phyloP scores from a whole-genome alignment of 2,888 invertebrate genomes.

The Ophioninae sp. region DNA sequence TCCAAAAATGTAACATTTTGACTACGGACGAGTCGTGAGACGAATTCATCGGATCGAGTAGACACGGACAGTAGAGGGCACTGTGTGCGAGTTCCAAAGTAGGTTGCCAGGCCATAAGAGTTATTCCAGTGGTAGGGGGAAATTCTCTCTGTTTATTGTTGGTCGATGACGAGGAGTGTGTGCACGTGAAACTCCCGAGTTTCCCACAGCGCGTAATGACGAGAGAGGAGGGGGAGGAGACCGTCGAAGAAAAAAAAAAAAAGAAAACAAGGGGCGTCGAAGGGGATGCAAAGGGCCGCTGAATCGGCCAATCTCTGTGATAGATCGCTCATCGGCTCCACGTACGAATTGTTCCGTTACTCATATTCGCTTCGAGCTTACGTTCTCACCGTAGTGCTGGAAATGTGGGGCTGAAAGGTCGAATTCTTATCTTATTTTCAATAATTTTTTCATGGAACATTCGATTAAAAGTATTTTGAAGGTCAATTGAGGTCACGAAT shows the following conservation, averaged over 20 bases:
- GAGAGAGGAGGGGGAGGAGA: neutral
- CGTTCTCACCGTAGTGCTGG: no score
- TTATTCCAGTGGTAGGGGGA: constrained; percentile 42
- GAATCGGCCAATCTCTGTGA: constrained; percentile 27
- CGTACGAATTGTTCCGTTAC: no score
- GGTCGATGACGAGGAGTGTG: constrained; percentile 59
- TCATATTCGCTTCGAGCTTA: no score
- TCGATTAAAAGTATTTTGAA: no score
- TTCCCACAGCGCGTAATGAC: constrained; percentile 67
- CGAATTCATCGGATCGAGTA: constrained; percentile 11
- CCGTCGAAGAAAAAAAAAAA: constrained; percentile 7
- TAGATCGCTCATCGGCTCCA: neutral
- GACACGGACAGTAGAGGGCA: constrained; percentile 10
- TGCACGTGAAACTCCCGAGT: constrained; percentile 69
- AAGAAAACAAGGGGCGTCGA: constrained; percentile 3
- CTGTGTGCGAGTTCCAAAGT: constrained; percentile 55
- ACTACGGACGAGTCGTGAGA: constrained; percentile 41
- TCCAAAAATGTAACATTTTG: constrained; percentile 5
- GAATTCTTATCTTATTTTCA: no score
- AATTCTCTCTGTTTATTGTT: constrained; percentile 68
- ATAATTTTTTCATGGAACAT: no score
- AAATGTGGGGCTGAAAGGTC: no score
- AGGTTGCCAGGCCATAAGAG: constrained; percentile 62
- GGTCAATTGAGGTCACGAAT: no score
- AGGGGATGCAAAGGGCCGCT: constrained; percentile 37